phyloP scores from a whole-genome alignment of 2,797 vertebrate genomes.

The Coilia nasus region DNA sequence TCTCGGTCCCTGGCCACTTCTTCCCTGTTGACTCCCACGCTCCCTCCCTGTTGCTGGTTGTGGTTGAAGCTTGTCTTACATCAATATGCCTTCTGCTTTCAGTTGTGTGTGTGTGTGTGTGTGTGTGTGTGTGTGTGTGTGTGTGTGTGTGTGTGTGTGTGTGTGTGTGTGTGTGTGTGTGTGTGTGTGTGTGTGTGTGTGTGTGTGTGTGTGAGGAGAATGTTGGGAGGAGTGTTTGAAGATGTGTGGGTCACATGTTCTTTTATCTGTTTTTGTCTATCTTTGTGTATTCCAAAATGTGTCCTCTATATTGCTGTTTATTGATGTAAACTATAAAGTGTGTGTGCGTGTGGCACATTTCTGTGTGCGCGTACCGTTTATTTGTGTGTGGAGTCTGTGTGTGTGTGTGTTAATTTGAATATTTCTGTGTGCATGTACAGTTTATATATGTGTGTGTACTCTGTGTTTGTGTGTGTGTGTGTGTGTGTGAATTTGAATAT shows the following conservation, averaged over 20 bases:
- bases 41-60: slow-evolving; percentile 23
- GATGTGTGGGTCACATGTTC: not conserved
- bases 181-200: not conserved
- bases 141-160: not conserved
- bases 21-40: not conserved
- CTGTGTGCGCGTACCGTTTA: not conserved
- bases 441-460: not conserved
- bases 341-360: not conserved
- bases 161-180: not conserved
- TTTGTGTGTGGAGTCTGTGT: not conserved
- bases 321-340: not conserved
- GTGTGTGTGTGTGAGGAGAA: not conserved
- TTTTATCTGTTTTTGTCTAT: slow-evolving; percentile 12
- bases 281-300: not conserved
- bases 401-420: no score
- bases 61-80: slow-evolving; percentile 30
- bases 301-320: not conserved
- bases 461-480: not conserved
- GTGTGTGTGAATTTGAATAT: not conserved
- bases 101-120: not conserved
- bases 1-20: slow-evolving; percentile 25
- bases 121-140: not conserved
- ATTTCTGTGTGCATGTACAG: no score
- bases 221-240: not conserved
- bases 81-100: not conserved